Percentiles rank a stretch among this genome's conserved stretches.
Conservation (phyloP, 1,140 invertebrate species). For the Venustaconcha ellipsiformis region DNA sequence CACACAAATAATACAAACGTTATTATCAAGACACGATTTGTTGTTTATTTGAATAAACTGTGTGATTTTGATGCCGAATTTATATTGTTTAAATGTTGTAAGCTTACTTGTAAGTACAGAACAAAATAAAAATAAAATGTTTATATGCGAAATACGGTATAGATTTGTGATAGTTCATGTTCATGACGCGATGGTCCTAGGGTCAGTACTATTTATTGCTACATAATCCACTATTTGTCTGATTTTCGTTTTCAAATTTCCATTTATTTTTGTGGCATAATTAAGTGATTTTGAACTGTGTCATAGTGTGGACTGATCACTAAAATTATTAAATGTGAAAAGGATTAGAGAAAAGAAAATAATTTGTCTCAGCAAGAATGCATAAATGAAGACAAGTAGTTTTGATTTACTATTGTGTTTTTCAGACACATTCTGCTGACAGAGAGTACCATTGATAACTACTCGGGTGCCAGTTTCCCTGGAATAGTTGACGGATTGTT, state of each 20-base stretch:
- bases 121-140: too few species aligned
- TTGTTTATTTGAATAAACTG: too few species aligned
- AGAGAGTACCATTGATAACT: slow-evolving; percentile 64
- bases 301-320: not conserved
- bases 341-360: not conserved
- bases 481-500: slow-evolving; percentile 67
- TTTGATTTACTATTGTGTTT: slow-evolving; percentile 13
- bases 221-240: not conserved
- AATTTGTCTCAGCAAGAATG: not conserved
- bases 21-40: too few species aligned
- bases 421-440: slow-evolving; percentile 69
- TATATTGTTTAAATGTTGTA: too few species aligned
- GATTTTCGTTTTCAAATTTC: not conserved
- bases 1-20: too few species aligned
- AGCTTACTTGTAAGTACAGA: too few species aligned
- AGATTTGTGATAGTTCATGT: too few species aligned
- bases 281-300: not conserved
- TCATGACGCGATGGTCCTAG: too few species aligned
- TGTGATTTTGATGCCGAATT: too few species aligned
- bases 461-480: slow-evolving; percentile 68
- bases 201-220: too few species aligned
- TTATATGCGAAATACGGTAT: too few species aligned
- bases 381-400: not conserved
- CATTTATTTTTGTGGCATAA: not conserved
- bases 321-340: not conserved